A percentile compares a stretch with the other conserved stretches of the same genome.
Evolutionary conservation across 2,113 vertebrate species (phyloP).

Genomic region (Oophaga pumilio): DNA sequence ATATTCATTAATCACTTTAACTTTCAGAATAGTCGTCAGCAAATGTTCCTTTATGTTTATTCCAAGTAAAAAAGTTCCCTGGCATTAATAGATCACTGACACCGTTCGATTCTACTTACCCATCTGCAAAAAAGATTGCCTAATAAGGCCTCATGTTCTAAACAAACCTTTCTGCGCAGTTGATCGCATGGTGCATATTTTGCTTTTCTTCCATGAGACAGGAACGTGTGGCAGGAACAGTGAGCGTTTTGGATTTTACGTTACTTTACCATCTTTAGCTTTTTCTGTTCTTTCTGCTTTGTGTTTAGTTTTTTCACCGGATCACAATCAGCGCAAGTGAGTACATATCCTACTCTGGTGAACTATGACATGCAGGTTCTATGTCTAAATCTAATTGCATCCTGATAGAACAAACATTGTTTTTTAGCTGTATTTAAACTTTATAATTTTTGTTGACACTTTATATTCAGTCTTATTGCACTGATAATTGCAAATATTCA

Average conservation of each 20-base stretch:
- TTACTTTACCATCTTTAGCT: conserved; percentile 33
- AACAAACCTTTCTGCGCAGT: conserved; percentile 61
- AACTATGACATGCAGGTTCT: not conserved
- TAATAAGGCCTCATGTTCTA: conserved; percentile 75
- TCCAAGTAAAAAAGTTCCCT: conserved; percentile 68
- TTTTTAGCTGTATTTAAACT: not conserved
- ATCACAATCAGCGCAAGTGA: conserved; percentile 20
- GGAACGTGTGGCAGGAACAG: conserved; percentile 57
- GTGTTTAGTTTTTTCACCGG: not conserved
- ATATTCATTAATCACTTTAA: not conserved
- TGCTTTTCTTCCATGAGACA: conserved; percentile 61
- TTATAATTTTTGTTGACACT: not conserved
- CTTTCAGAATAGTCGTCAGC: conserved; percentile 68
- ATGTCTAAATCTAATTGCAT: not conserved
- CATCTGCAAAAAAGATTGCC: conserved; percentile 72
- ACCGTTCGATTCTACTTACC: conserved; percentile 64
- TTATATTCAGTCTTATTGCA: not conserved
- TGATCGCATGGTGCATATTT: conserved; percentile 60
- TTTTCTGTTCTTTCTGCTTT: conserved; percentile 34
- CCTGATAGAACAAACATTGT: too few relatives aligned
- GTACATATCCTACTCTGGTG: conserved; percentile 23
- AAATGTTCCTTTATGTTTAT: conserved; percentile 68
- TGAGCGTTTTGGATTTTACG: conserved; percentile 27
- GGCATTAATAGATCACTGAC: conserved; percentile 72
- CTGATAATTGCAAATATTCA: not conserved